Conservation (phyloP, 2,888 invertebrate genomes). For the Lasioglossum oenotherae region DNA sequence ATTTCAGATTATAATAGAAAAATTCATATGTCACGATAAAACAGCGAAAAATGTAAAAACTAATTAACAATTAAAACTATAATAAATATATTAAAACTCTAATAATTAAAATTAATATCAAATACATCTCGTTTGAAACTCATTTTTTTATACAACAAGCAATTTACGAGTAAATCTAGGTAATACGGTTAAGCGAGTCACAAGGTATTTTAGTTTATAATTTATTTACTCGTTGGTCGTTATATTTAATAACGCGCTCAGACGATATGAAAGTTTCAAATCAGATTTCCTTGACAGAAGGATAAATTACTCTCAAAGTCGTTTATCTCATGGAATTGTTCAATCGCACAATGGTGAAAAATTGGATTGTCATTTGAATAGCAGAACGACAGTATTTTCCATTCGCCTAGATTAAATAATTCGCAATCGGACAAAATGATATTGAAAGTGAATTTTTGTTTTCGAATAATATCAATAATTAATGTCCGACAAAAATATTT, state of each 20-base stretch:
- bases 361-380: neutral
- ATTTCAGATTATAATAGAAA: no score
- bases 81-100: no score
- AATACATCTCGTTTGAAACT: neutral
- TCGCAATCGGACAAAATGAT: neutral
- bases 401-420: neutral
- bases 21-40: no score
- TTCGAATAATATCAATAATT: neutral
- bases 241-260: neutral
- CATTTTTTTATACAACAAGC: neutral
- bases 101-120: neutral
- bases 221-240: neutral
- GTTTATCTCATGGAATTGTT: neutral
- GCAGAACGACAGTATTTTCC: neutral
- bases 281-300: neutral
- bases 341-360: neutral
- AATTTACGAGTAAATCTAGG: neutral
- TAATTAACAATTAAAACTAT: no score
- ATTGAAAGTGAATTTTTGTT: neutral
- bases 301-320: neutral
- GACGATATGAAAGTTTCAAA: neutral
- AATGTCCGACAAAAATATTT: neutral
- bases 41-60: no score
- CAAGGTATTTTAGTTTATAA: neutral
- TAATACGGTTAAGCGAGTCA: neutral